Base-by-base conservation (phyloP, 2,797 vertebrate genomes). In the Enteromius afrohamiltoni region DNA sequence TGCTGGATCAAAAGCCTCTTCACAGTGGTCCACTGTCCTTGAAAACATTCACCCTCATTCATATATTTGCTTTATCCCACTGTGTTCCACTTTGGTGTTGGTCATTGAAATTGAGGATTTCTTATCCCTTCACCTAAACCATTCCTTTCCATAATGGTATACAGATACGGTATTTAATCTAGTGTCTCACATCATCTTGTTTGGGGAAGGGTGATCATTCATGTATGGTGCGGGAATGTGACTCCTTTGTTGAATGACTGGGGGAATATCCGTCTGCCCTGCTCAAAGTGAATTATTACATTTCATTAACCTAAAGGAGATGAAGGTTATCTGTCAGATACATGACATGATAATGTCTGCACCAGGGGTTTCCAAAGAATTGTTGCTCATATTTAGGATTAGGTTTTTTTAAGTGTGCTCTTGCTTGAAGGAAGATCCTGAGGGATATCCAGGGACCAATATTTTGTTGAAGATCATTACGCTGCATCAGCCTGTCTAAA, bases 221-320 rank as follows among this genome's bases (percentile, higher is more conserved):
- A 45, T 11, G 60, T 31, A 6, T 51, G 21, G 23, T 71, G 34
- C 67, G 21, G 67, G n/a, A 21, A 17, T 55, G 53, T 58, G 37
- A 68, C 68, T 80, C 51, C 51, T 71, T 45, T 31, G 42, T 40
- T 3, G 37, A 71, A 60, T 73, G 80, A 49, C 13, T 3, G 3
- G 9, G 13, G 14, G 9, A 64, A 51, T 37, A 51, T 75, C 42
- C 16, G 16, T 82, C 29, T 74, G 45, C 79, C 70, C 70, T 74
- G 65, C 8, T 49, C 45, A 37, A 51, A 49, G 13, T 64, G n/a
- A 82, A 65, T 74, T 19, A 65, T 7, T 51, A 40, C 53, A 81
- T 73, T 73, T 81, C 42, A 34, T 62, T 82, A 58, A 75, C 42
- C 21, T 65, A 16, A 82, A 53, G 60, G 47, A 67, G n/a, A 75